These are phyloP conservation scores for Mus musculus DNA, from an alignment of 2,113 vertebrate species.

Conservation along the genomic window DNA sequence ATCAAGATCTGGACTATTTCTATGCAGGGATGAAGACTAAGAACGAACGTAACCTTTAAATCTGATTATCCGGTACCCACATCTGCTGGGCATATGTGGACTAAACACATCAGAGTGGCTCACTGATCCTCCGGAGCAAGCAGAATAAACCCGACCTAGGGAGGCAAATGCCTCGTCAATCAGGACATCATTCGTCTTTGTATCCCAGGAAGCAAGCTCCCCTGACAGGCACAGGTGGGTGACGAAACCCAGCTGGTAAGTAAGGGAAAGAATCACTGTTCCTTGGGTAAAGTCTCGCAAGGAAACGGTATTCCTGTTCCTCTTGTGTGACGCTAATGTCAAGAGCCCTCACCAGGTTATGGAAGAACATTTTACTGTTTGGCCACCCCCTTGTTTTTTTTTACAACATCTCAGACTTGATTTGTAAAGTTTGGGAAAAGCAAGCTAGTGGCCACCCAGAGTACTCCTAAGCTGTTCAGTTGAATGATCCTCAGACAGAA, in stretches of 20 bases:
- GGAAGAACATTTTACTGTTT: not conserved
- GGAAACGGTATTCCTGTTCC: not conserved
- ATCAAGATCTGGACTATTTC: not conserved
- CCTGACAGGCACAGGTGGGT: not conserved
- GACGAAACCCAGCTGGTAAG: not conserved
- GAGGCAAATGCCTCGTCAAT: not conserved
- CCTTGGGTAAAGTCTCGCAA: not conserved
- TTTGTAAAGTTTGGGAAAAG: not conserved
- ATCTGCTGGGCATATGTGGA: not conserved
- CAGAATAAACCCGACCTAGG: not conserved
- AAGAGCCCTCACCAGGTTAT: not conserved
- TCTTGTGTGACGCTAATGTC: not conserved
- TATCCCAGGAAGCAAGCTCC: not conserved
- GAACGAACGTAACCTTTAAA: constrained; percentile 1
- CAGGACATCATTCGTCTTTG: not conserved
- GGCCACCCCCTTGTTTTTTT: not conserved
- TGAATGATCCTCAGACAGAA: not conserved
- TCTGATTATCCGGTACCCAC: not conserved
- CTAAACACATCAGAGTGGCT: constrained; percentile 1
- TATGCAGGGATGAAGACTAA: not conserved
- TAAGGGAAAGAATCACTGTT: not conserved
- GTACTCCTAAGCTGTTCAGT: not conserved
- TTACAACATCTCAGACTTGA: not conserved
- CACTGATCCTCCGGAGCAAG: not conserved
- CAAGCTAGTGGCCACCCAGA: not conserved